These are phyloP conservation scores for Pantelozetes paolii DNA, from an alignment of 2,888 invertebrate genomes.

Conservation along the genomic window DNA sequence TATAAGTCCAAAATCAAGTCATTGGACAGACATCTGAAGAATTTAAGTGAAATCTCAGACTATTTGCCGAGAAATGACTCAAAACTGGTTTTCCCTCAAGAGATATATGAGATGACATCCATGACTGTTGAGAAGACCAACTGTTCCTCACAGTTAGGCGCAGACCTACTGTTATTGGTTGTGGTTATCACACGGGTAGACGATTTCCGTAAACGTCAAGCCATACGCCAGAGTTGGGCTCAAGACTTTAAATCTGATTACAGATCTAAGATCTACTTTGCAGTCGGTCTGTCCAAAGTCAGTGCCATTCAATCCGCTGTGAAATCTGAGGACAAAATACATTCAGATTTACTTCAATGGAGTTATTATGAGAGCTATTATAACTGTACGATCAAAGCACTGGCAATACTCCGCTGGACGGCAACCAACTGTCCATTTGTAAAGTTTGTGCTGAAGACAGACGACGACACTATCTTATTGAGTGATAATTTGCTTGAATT, in stretches of 20 bases:
- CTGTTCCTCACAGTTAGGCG: background rate
- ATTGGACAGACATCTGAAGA: background rate
- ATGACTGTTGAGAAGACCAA: background rate
- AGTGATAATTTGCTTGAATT: background rate
- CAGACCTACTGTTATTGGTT: background rate
- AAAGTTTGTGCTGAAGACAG: slow-evolving; percentile 26
- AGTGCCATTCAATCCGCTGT: background rate
- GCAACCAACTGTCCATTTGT: slow-evolving; percentile 28
- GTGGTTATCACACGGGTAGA: background rate
- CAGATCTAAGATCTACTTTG: background rate
- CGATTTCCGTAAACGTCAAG: slow-evolving; percentile 12
- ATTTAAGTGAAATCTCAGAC: background rate
- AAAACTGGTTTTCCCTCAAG: background rate
- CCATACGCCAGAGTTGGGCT: slow-evolving; percentile 35
- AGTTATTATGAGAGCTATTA: slow-evolving; percentile 30
- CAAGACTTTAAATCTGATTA: background rate
- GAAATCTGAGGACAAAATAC: background rate
- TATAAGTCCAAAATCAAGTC: background rate
- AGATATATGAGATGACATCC: slow-evolving; percentile 1
- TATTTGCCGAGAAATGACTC: background rate
- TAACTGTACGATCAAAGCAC: slow-evolving; percentile 29
- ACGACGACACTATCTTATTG: slow-evolving; percentile 16
- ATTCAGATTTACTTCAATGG: slow-evolving; percentile 18
- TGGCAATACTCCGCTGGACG: slow-evolving; percentile 28
- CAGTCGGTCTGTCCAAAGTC: background rate